A percentile compares a stretch with the other conserved stretches of the same genome.
phyloP scores from a whole-genome alignment of 1,140 invertebrate genomes.

The Atta texana region DNA sequence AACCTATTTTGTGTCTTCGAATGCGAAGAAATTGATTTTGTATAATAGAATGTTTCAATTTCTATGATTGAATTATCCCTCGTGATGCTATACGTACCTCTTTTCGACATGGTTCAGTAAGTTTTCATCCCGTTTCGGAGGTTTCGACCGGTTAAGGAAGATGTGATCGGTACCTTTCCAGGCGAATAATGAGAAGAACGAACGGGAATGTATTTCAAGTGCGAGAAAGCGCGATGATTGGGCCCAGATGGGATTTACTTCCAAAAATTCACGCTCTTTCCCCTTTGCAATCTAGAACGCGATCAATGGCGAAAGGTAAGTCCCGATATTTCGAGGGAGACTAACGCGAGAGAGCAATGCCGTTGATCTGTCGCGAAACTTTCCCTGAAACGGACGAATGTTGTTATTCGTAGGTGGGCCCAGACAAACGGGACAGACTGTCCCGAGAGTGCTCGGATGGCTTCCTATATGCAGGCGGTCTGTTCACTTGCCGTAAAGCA shows the following conservation, averaged over 20 bases:
- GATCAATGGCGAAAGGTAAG: neutral
- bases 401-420: slow-evolving; percentile 79
- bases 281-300: neutral
- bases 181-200: neutral
- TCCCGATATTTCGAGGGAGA: slow-evolving; percentile 18
- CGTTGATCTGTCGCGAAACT: neutral
- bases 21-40: neutral
- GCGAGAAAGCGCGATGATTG: neutral
- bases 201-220: neutral
- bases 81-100: slow-evolving; percentile 7
- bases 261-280: neutral
- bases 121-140: neutral
- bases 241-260: neutral
- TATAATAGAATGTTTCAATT: neutral
- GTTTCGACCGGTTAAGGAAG: neutral
- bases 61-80: neutral
- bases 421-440: slow-evolving; percentile 82
- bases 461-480: slow-evolving; percentile 87
- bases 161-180: neutral
- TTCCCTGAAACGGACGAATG: slow-evolving; percentile 42
- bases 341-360: neutral
- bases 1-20: neutral
- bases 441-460: slow-evolving; percentile 84
- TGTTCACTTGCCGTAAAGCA: slow-evolving; percentile 87
- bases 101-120: neutral